Conservation (phyloP, 2,888 invertebrate genomes). For the Sturmia bella region DNA sequence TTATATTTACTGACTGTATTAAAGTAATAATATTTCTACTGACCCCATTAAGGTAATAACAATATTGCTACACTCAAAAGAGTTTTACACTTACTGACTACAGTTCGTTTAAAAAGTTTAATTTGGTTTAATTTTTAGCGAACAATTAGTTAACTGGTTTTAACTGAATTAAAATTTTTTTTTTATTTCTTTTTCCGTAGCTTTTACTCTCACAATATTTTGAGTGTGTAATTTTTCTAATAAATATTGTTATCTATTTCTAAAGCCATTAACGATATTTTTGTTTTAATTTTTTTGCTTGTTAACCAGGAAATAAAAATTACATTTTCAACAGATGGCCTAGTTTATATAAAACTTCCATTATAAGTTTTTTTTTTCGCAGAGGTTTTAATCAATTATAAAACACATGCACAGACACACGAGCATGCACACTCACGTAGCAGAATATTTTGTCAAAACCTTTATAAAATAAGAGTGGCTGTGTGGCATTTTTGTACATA, state of each 20-base stretch:
- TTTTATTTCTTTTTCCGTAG: too few relatives aligned
- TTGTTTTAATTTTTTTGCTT: conserved; percentile 1
- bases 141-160: too few relatives aligned
- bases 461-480: conserved; percentile 10
- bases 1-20: too few relatives aligned
- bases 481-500: not conserved
- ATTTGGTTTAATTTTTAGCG: too few relatives aligned
- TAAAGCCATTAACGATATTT: conserved; percentile 36
- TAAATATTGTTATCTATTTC: conserved; percentile 25
- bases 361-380: conserved; percentile 55
- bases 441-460: conserved; percentile 30
- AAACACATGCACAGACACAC: not conserved
- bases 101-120: too few relatives aligned
- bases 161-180: too few relatives aligned
- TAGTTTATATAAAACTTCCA: conserved; percentile 63
- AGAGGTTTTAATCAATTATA: conserved; percentile 16
- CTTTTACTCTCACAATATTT: too few relatives aligned
- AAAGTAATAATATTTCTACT: too few relatives aligned
- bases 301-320: conserved; percentile 28
- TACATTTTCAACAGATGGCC: conserved; percentile 65
- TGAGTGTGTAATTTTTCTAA: conserved; percentile 9
- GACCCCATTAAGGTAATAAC: too few relatives aligned
- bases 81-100: too few relatives aligned
- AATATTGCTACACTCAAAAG: too few relatives aligned
- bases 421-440: not conserved